Base-by-base conservation (phyloP, 2,888 invertebrate genomes). In the Eristalis arbustorum region DNA sequence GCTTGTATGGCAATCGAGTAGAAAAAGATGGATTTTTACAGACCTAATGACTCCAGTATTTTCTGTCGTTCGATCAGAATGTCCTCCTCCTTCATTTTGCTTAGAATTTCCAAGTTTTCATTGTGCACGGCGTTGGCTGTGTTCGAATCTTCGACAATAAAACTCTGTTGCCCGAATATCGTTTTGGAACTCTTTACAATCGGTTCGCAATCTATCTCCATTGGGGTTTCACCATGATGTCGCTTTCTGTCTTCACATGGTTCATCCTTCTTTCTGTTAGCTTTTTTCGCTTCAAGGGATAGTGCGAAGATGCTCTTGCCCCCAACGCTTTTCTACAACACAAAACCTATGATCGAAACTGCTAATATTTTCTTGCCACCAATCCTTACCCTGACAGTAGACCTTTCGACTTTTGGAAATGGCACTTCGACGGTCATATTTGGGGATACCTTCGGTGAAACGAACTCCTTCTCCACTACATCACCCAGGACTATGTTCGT, bases 51-150 rank as follows among this genome's bases (percentile, higher is more conserved):
- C 25, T 94, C 91, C 11, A 97, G 90, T 25, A 98, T 92, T 89
- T 95, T 95, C 87, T 95, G 93, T 88, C 95, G 95, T 91, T 98
- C 97, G 72, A 94, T 94, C 18, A 96, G 89, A 89, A 98, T 97
- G 89, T 98, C 96, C 72, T 95, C 94, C 88, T 95, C 93, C 1
- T 95, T 94, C 96, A 98, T 96, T 90, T 94, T 92, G 57, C 93
- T 93, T 13, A 98, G 91, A 77, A 94, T 92, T 88, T 94, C 93
- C 0, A 96, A 63, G 92, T 98, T 98, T 92, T 97, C 96, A 88
- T 93, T 92, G 90, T 98, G 97, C 80, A 98, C 96, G 89, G 94
- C 93, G 59, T 90, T 90, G 0, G 94, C 94, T 72, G 94, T 94
- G 64, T 92, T 88, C 1, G 93, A 93, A 34, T 94, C 93, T 49